Evolutionary conservation across 2,888 invertebrate genomes (phyloP).

Genomic region (Yponomeuta evonymella): DNA sequence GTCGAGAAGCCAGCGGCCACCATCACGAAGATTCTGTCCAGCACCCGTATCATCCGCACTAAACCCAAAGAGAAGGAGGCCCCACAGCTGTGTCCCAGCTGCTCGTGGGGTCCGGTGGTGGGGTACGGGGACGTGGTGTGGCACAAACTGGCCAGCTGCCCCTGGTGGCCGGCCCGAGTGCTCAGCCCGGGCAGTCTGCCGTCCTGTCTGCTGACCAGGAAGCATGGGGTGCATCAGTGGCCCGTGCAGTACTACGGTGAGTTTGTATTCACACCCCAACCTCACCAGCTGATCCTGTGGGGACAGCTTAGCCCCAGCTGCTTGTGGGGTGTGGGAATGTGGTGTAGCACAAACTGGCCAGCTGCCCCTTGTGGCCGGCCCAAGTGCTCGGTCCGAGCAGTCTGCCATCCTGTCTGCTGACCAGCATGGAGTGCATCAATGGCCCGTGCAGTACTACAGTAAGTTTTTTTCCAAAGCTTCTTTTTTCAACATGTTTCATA

Average conservation of each 20-base stretch:
- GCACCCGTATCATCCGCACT: conserved; percentile 50
- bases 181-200: conserved; percentile 54
- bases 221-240: conserved; percentile 49
- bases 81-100: conserved; percentile 55
- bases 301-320: conserved; percentile 57
- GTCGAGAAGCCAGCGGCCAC: conserved; percentile 36
- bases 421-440: conserved; percentile 44
- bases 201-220: conserved; percentile 45
- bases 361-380: conserved; percentile 66
- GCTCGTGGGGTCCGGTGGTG: conserved; percentile 64
- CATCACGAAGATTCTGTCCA: conserved; percentile 57
- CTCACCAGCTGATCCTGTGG: too few species aligned
- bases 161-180: conserved; percentile 68
- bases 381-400: conserved; percentile 54
- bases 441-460: conserved; percentile 36
- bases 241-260: conserved; percentile 29
- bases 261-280: neutral
- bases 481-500: too few species aligned
- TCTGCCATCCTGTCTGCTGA: conserved; percentile 50
- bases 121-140: conserved; percentile 67
- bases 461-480: neutral
- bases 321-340: conserved; percentile 67
- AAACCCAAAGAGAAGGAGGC: conserved; percentile 43
- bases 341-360: conserved; percentile 64
- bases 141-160: conserved; percentile 57